These are phyloP conservation scores for Rhyacichthys aspro DNA, from an alignment of 2,797 vertebrate genomes.

Conservation along the genomic window DNA sequence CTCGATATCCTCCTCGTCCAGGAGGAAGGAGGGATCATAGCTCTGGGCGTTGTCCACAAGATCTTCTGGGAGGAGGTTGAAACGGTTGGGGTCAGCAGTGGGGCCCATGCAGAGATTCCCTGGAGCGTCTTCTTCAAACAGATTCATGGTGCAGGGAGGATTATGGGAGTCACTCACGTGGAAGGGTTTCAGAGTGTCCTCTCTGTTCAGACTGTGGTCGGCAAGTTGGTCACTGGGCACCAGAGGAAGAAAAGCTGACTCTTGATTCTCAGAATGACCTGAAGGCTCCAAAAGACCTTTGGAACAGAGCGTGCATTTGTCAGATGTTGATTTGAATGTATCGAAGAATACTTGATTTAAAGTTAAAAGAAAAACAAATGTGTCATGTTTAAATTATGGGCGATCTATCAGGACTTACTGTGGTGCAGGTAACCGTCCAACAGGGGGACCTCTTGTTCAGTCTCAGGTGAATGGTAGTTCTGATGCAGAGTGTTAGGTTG, in stretches of 20 bases:
- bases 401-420: slow-evolving; percentile 59
- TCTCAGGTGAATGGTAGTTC: slow-evolving; percentile 5
- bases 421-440: slow-evolving; percentile 79
- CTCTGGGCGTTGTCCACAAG: background rate
- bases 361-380: no score
- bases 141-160: slow-evolving; percentile 29
- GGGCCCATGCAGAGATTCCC: slow-evolving; percentile 24
- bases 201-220: slow-evolving; percentile 12
- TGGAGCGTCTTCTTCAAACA: slow-evolving; percentile 33
- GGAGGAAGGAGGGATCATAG: slow-evolving; percentile 15
- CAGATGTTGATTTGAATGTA: background rate
- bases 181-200: slow-evolving; percentile 7
- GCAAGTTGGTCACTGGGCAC: slow-evolving; percentile 53
- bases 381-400: no score
- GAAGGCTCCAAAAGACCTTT: slow-evolving; percentile 25
- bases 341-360: no score
- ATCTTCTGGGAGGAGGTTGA: slow-evolving; percentile 2
- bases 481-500: slow-evolving; percentile 8
- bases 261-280: slow-evolving; percentile 1
- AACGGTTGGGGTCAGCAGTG: slow-evolving; percentile 8
- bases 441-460: slow-evolving; percentile 82
- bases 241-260: slow-evolving; percentile 70
- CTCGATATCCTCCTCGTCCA: slow-evolving; percentile 24
- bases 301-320: background rate
- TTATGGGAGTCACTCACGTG: background rate